A percentile compares a stretch with the other conserved stretches of the same genome.
Evolutionary conservation across 2,113 vertebrate species (phyloP).

Genomic region (Bothrops jararaca): DNA sequence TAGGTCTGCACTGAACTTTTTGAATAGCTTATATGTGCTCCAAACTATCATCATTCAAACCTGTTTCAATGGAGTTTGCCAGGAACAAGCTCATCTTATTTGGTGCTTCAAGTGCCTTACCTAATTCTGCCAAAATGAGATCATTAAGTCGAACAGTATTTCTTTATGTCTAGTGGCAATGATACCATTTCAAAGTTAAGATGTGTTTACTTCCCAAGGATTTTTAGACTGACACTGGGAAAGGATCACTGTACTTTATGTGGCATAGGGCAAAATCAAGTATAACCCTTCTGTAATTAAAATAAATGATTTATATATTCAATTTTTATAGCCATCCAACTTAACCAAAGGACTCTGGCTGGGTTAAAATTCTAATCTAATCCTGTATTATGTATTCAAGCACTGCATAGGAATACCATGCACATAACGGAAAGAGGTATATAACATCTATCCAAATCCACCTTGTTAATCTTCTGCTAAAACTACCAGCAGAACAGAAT

Average conservation of each 20-base stretch:
- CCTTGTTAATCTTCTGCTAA: neutral
- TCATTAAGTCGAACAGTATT: neutral
- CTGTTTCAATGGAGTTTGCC: neutral
- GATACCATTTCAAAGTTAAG: neutral
- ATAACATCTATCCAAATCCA: neutral
- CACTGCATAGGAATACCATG: neutral
- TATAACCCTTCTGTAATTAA: neutral
- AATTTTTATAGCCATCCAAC: neutral
- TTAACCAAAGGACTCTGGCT: neutral
- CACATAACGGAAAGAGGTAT: neutral
- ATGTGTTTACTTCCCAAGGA: neutral
- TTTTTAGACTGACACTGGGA: neutral
- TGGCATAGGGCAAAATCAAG: neutral
- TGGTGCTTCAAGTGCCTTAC: neutral
- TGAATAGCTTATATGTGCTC: neutral
- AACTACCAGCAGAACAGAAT: neutral
- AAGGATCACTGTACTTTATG: neutral
- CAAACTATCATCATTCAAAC: neutral
- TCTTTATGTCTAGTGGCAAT: neutral
- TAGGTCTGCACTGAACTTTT: neutral
- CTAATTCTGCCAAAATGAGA: neutral
- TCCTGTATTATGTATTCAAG: neutral
- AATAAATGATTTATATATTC: neutral
- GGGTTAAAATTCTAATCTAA: neutral
- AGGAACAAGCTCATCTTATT: neutral